Base-by-base conservation (phyloP, 2,888 invertebrate species). In the Dynastes tityus region DNA sequence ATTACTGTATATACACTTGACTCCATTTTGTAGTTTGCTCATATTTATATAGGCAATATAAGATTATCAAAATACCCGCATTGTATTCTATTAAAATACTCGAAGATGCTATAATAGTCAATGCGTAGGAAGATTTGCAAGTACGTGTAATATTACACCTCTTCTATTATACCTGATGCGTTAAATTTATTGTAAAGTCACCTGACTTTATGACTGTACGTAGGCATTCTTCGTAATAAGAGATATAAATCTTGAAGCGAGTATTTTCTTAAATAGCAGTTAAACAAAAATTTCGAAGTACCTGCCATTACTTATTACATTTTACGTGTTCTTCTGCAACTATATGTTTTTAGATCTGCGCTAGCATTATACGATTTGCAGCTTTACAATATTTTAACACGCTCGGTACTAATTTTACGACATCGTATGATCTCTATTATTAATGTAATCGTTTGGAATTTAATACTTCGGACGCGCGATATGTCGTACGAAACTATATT, bases 381-480 rank as follows among this genome's bases (percentile, higher is more conserved):
- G 22, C 61, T 22, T 22, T 22, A 61, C 27, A 27, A 61, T 63
- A 63, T 32, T 53, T 13, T 27, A 68, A 68, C 68, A 68, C 51
- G 1, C 16, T 29, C 16, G 37, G 40, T 40, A n/a, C n/a, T 6
- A 40, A 68, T 22, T 68, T 49, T 51, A 68, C 40, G 51, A 68
- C 13, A 51, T 68, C 6, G 40, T 29, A 22, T 29, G 27, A 51
- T 51, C 29, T 68, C 51, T 68, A 51, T 53, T 68, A 68, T 68
- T 68, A 68, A 11, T 6, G 68, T 68, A 68, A 51, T 68, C 51
- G 51, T 3, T 27, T n/a, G 68, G 51, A 68, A 51, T 68, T 68
- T 68, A 68, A 53, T 51, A 68, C 49, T 68, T 68, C 27, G 51
- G 68, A 51, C 13, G 68, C 49, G 68, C 68, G 49, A 68, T 68